A percentile compares a stretch with the other conserved stretches of the same genome.
These are phyloP conservation scores for Paradoxurus hermaphroditus DNA, from an alignment of 2,113 vertebrate species.

Conservation along the genomic window DNA sequence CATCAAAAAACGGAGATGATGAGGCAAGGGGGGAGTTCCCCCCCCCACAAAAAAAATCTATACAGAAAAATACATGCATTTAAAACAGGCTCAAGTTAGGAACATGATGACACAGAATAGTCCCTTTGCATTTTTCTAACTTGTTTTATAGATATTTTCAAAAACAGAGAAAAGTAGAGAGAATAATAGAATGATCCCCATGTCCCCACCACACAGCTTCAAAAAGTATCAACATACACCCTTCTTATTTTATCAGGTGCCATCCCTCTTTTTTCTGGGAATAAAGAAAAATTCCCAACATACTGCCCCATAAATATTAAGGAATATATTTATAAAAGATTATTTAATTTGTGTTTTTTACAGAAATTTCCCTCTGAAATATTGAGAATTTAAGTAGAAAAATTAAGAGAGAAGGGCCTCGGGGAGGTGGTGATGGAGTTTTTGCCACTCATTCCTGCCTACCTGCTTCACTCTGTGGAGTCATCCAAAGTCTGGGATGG, in stretches of 20 bases:
- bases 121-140: not conserved
- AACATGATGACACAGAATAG: not conserved
- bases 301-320: conserved; percentile 6
- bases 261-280: not conserved
- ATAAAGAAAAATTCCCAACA: not conserved
- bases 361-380: not conserved
- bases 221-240: not conserved
- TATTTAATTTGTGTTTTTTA: conserved; percentile 15
- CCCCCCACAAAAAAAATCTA: too few relatives aligned
- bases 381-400: not conserved
- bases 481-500: not conserved
- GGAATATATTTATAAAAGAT: not conserved
- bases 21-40: not conserved
- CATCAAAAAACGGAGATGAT: not conserved
- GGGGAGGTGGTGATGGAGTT: not conserved
- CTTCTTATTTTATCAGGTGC: not conserved
- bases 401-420: not conserved
- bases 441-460: not conserved
- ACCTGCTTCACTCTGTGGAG: not conserved
- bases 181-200: not conserved
- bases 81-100: not conserved
- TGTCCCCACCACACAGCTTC: not conserved
- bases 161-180: not conserved
- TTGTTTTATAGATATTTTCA: not conserved
- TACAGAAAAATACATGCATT: not conserved